Evolutionary conservation across 2,113 vertebrate genomes (phyloP).

Genomic region (Fulmarus glacialis): DNA sequence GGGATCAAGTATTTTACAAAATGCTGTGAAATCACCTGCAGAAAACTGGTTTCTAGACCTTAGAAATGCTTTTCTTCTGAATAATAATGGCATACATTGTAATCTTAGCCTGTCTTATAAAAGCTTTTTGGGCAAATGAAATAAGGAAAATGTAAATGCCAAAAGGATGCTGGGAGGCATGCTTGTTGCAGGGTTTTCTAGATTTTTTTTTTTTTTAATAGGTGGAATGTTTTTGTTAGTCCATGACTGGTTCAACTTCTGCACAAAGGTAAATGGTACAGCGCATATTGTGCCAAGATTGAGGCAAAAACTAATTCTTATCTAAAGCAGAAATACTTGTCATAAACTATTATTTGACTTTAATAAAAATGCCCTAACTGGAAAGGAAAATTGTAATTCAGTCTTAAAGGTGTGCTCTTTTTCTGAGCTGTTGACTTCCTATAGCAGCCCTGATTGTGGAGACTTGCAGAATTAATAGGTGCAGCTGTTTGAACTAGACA

Average conservation of each 20-base stretch:
- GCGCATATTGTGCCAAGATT: background rate
- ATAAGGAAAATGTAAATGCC: background rate
- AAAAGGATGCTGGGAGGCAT: background rate
- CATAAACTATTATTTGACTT: background rate
- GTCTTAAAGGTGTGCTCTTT: background rate
- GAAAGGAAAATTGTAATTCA: background rate
- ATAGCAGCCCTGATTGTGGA: background rate
- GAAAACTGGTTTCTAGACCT: background rate
- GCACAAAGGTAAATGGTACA: background rate
- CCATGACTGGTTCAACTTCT: background rate
- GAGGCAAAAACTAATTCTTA: background rate
- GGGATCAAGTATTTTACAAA: background rate
- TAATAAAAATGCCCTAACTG: background rate
- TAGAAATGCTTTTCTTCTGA: background rate
- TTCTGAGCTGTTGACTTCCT: background rate
- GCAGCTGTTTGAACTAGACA: background rate
- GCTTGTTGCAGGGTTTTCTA: background rate
- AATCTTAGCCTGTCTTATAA: background rate
- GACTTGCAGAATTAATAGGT: background rate
- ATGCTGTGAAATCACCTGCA: background rate
- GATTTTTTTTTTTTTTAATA: background rate
- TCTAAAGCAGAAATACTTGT: background rate
- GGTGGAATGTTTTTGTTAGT: background rate
- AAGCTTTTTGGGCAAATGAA: background rate
- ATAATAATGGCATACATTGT: background rate